Conservation (phyloP, 53 echinoderm and acorn worm species). For the Apostichopus leukothele region DNA sequence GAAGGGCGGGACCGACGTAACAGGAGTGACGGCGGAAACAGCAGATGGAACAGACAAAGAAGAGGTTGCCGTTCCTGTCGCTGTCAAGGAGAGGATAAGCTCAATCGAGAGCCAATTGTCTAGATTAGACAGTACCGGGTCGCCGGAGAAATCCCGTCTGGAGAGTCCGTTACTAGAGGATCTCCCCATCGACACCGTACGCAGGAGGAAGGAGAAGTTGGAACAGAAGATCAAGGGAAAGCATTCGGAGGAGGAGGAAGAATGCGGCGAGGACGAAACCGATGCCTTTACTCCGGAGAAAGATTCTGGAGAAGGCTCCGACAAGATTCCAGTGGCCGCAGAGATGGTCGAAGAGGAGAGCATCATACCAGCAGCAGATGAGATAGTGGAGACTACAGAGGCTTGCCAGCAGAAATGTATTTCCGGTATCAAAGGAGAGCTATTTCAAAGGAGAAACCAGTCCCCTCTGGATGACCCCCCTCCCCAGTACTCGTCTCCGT, state of each 20-base stretch:
- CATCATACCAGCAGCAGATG: background rate
- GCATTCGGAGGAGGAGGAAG: constrained; percentile 56
- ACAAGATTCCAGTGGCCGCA: background rate
- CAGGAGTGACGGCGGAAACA: background rate
- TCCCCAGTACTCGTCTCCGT: constrained; percentile 26
- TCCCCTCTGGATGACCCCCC: background rate
- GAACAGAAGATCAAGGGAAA: constrained; percentile 75
- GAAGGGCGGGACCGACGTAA: constrained; percentile 33
- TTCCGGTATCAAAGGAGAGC: constrained; percentile 11
- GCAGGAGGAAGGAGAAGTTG: constrained; percentile 80
- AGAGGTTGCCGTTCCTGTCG: background rate
- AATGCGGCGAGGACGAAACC: constrained; percentile 41
- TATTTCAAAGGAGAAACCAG: background rate
- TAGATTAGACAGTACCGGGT: constrained; percentile 41
- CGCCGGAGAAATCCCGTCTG: constrained; percentile 42
- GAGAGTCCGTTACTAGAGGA: constrained; percentile 53
- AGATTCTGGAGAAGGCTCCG: background rate
- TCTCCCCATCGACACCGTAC: constrained; percentile 71
- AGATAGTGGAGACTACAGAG: background rate
- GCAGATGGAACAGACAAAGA: constrained; percentile 5
- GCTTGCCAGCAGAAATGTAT: background rate
- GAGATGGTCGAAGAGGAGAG: background rate
- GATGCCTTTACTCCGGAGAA: background rate
- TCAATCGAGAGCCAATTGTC: constrained; percentile 56
- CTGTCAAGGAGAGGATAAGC: constrained; percentile 44